Evolutionary conservation across 2,113 vertebrate genomes (phyloP), one percentile per base, ranked within the genome.

Genomic region (Eira barbara): DNA sequence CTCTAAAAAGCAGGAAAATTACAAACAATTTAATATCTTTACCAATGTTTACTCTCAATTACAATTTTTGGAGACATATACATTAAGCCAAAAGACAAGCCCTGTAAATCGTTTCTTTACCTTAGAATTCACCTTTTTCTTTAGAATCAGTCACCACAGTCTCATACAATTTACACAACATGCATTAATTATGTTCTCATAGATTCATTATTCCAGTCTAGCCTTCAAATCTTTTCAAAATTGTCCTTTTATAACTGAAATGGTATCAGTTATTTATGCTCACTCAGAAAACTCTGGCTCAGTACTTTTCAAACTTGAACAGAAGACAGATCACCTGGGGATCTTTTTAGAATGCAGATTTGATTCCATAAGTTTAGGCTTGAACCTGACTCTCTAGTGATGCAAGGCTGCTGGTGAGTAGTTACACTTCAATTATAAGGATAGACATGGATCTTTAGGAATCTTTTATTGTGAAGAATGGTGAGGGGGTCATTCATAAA

Each of bases 1-100:
- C 18, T 95, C 39, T 17, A 61, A 78, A 91, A 93, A 97, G 57
- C 7, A 78, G 52, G 15, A 95, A 74, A 49, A 92, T 88, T 80
- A 74, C 4, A 39, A 95, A 71, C 74, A 90, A 85, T 82, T 73
- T 92, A 57, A 57, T 76, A 89, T 69, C 31, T 8, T 91, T 88
- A 21, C 12, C n/a, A 71, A 73, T 94, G 65, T 67, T 89, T 93
- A 36, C 47, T 86, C 61, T 79, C 12, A 78, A 25, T 92, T 91
- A 88, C 18, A 27, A 80, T 71, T 49, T 91, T 91, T 12, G 73
- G 47, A 88, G 21, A 7, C 49, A 39, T 57, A 47, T 21, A 34
- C 52, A 45, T 93, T 76, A 80, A 96, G 23, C 39, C 36, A 63
- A 42, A 45, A 92, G 39, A n/a, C 63, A 85, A 74, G 10, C 36